phyloP scores from a whole-genome alignment of 2,113 vertebrate genomes.

The Bettongia penicillata region DNA sequence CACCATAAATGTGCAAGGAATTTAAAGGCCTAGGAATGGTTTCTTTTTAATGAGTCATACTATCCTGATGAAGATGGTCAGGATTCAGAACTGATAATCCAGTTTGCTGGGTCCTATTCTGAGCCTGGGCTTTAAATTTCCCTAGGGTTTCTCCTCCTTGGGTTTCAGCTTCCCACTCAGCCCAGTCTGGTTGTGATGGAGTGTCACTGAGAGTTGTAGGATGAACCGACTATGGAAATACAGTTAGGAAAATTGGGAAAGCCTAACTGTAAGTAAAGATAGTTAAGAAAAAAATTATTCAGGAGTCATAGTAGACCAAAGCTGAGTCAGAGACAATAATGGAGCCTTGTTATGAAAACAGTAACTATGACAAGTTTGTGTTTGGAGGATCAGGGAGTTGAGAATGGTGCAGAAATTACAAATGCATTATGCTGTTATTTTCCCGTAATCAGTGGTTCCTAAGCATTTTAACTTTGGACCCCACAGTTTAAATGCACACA shows the following conservation, averaged over 20 bases:
- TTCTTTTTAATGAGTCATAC: neutral
- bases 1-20: neutral
- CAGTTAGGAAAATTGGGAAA: neutral
- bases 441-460: neutral
- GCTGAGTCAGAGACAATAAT: fast-evolving
- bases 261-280: neutral
- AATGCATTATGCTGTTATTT: neutral
- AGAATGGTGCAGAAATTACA: neutral
- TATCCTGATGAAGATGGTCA: neutral
- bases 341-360: neutral
- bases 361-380: neutral
- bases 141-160: neutral
- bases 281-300: neutral
- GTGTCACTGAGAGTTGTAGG: neutral
- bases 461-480: neutral
- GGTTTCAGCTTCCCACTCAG: neutral
- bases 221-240: neutral
- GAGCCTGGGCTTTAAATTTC: neutral
- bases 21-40: neutral
- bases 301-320: too few relatives aligned
- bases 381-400: neutral
- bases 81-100: neutral
- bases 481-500: neutral
- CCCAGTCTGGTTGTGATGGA: neutral
- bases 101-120: neutral